phyloP scores from a whole-genome alignment of 2,113 vertebrate genomes.

The Pelecanus crispus region DNA sequence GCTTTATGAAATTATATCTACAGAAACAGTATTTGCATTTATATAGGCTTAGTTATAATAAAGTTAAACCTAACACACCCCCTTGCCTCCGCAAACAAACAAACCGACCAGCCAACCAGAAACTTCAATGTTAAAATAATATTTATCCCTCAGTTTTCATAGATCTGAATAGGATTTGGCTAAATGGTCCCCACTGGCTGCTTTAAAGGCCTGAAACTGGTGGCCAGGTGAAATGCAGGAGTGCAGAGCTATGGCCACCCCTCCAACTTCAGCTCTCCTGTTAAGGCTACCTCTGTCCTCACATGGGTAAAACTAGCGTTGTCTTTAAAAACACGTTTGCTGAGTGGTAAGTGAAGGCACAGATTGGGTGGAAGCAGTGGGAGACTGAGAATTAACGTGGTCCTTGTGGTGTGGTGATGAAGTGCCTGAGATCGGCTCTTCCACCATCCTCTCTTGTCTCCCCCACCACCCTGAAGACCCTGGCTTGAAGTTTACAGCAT shows the following conservation, averaged over 20 bases:
- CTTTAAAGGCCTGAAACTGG: background rate
- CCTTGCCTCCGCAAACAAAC: constrained; percentile 36
- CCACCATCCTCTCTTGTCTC: background rate
- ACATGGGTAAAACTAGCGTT: background rate
- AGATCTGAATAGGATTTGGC: background rate
- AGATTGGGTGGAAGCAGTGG: background rate
- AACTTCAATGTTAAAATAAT: background rate
- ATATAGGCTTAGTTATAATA: constrained; percentile 69
- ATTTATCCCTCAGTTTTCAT: background rate
- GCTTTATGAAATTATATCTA: constrained; percentile 76
- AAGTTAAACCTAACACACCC: constrained; percentile 54
- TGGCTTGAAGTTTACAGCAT: background rate
- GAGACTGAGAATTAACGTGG: background rate
- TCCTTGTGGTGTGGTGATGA: rapidly evolving
- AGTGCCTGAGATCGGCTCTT: rapidly evolving
- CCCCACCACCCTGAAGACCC: background rate
- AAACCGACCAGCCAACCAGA: background rate
- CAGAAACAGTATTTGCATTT: constrained; percentile 73
- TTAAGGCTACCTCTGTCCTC: background rate
- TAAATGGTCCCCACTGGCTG: background rate
- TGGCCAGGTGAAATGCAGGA: background rate
- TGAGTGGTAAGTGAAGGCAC: background rate
- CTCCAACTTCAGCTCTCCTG: background rate
- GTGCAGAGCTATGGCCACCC: background rate
- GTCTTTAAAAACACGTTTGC: background rate